Evolutionary conservation across 2,113 vertebrate genomes (phyloP), one percentile per base, ranked within the genome.

Genomic region (Chlamydotis undulata): DNA sequence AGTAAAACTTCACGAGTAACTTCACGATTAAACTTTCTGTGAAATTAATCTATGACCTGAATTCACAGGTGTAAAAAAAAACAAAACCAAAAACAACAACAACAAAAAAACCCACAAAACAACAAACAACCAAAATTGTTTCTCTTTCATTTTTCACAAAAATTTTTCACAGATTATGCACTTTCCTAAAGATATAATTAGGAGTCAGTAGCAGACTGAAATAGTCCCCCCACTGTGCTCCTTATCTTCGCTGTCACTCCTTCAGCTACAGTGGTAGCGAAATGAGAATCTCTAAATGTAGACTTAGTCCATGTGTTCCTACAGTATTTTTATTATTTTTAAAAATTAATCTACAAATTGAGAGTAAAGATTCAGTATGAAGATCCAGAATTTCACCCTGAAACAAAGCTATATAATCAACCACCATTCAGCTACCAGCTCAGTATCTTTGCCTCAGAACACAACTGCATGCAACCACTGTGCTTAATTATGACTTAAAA

Each of bases 401-500:
- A 89, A 93, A 50, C 28, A 90, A 74, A 84, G 31, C 25, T 49
- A 55, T 17, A 39, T 3, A 55, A 49, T 68, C 64, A 92, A 53
- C 29, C 71, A 92, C 70, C 26, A 73, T 71, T 89, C 28, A 43
- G 73, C 64, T 52, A 83, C 21, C 49, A 94, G 87, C 74, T 84
- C 56, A 60, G 49, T 71, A 92, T 74, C 43, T 53, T 26, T 45
- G 78, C 64, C 83, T 90, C 35, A 85, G 50, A 92, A 85, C 81
- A 85, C 81, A 93, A 92, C 14, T 88, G 59, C 69, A 83, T 43
- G 63, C 59, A 92, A 78, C 77, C 90, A 93, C 67, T 75, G 24
- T 76, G 57, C 49, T 97, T 86, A 86, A 83, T 82, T 83, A 82
- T 2, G 24, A 95, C 89, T 96, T 94, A 90, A 97, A 97, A 97